Evolutionary conservation across 2,113 vertebrate genomes (phyloP), one percentile per base, ranked within the genome.

Genomic region (Lepisosteus oculatus): DNA sequence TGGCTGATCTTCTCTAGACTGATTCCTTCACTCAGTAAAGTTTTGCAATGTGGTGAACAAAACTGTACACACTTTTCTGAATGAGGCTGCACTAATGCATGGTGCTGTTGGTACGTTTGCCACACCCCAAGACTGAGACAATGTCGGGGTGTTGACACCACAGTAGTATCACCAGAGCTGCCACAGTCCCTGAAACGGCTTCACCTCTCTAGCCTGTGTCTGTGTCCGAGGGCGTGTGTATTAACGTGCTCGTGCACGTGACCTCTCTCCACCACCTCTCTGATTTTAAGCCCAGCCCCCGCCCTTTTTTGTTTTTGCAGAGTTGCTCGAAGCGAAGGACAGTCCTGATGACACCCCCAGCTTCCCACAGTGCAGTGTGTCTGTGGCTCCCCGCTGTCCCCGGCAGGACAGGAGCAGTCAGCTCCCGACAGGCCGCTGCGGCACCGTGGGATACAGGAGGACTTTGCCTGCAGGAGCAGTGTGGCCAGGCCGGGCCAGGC

Each of bases 291-390:
- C 12, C 45, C 43, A 55, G 17, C 43, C 13, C 13, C 11, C 17
- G 17, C 51, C 8, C 55, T 61, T 65, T 68, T 79, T 71, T 79
- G 42, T 66, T 42, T 45, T 63, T 17, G 13, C 78, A 99, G 97
- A 94, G 85, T 94, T 87, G 91, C 90, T 74, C 96, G 93, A 93
- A 96, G 92, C 6, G 96, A 98, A 72, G 93, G 94, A 80, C 95
- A 95, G 88, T 97, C 95, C 90, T 98, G 96, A 99, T 91, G 88
- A 85, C 82, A 73, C 81, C 84, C 79, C 77, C 68, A 43, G 54
- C 65, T 76, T 75, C 79, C 85, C 76, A 79, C 78, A 76, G 83
- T 81, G 67, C 77, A 77, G 78, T 76, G 41, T 44, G 73, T 73
- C 74, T 72, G 67, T 80, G 67, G 43, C 70, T 55, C 68, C 54